These are phyloP conservation scores for Zingel zingel DNA, from an alignment of 2,113 vertebrate genomes.

Conservation along the genomic window DNA sequence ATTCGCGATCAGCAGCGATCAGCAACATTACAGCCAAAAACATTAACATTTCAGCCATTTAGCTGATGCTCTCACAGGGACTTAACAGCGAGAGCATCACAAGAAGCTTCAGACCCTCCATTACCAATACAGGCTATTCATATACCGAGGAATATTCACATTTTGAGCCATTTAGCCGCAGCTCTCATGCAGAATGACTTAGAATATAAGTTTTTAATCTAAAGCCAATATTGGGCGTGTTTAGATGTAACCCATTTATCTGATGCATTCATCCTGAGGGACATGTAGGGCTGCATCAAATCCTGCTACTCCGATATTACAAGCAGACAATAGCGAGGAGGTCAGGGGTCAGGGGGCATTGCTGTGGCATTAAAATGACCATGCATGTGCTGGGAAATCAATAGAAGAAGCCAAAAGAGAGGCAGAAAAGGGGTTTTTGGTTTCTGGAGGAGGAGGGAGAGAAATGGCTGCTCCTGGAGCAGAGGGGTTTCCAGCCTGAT, in stretches of 20 bases:
- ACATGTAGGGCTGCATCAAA: conserved; percentile 29
- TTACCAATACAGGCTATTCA: conserved; percentile 50
- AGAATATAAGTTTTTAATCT: conserved; percentile 56
- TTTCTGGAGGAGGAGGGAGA: background rate
- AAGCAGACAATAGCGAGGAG: conserved; percentile 35
- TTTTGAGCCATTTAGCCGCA: conserved; percentile 36
- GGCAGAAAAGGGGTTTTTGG: background rate
- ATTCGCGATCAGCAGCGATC: conserved; percentile 18
- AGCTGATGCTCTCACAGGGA: conserved; percentile 43
- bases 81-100: conserved; percentile 23
- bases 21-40: conserved; percentile 45
- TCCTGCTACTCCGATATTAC: conserved; percentile 42
- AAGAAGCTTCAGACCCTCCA: conserved; percentile 12
- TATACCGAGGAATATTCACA: conserved; percentile 13
- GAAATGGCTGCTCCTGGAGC: conserved; percentile 3
- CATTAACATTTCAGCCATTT: conserved; percentile 64
- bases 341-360: conserved; percentile 58
- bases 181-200: conserved; percentile 48
- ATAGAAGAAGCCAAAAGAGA: conserved; percentile 1
- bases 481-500: conserved; percentile 26
- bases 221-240: conserved; percentile 40
- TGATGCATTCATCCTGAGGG: conserved; percentile 42
- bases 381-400: conserved; percentile 24
- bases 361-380: conserved; percentile 55
- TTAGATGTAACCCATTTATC: conserved; percentile 36